A percentile compares a stretch with the other conserved stretches of the same genome.
phyloP scores from a whole-genome alignment of 2,113 vertebrate genomes.

The Pongo pygmaeus region DNA sequence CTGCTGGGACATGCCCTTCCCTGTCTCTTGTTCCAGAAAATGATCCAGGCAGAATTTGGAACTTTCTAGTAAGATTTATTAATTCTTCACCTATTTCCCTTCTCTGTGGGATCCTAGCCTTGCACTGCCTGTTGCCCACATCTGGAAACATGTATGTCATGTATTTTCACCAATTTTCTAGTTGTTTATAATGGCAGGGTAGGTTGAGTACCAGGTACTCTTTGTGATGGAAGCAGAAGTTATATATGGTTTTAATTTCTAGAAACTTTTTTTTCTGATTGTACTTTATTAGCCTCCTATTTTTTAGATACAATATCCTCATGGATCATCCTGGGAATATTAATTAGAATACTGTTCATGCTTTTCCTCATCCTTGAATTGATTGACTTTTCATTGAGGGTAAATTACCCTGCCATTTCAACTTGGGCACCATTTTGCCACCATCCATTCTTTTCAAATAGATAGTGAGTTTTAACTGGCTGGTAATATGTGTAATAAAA shows the following conservation, averaged over 20 bases:
- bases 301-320: neutral
- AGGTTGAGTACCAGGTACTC: neutral
- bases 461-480: neutral
- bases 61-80: neutral
- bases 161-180: neutral
- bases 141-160: slow-evolving; percentile 19
- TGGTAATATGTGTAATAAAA: neutral
- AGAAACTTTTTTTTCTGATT: neutral
- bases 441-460: slow-evolving; percentile 6
- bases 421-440: neutral
- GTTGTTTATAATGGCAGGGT: neutral
- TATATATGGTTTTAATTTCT: neutral
- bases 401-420: neutral
- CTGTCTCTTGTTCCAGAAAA: neutral
- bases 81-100: neutral
- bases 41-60: neutral
- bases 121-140: neutral
- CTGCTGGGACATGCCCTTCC: neutral
- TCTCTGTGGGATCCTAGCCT: neutral
- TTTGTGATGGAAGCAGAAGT: neutral
- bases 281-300: neutral
- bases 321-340: neutral
- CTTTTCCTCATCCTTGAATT: neutral
- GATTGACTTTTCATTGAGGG: neutral
- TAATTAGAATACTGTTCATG: neutral